phyloP scores from a whole-genome alignment of 2,113 vertebrate species.

The Phrynocephalus versicolor region DNA sequence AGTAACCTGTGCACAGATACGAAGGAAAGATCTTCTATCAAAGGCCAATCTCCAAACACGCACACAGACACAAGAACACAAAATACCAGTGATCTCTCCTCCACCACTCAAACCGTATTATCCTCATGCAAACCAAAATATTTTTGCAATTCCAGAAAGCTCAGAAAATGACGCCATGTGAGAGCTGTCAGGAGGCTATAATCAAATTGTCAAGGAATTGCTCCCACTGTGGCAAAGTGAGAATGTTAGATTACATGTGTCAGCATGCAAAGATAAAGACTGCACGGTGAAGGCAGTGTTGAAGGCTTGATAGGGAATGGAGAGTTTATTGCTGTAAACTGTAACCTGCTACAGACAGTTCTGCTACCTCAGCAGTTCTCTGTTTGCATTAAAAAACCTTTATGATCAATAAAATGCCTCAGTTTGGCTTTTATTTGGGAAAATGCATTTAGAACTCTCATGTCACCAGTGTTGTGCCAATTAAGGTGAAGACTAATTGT shows the following conservation, averaged over 20 bases:
- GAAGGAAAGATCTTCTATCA: constrained; percentile 57
- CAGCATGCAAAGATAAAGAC: constrained; percentile 73
- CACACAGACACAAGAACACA: background rate
- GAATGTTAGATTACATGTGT: constrained; percentile 77
- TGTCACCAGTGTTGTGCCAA: constrained; percentile 42
- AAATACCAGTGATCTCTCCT: constrained; percentile 43
- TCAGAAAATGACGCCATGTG: constrained; percentile 66
- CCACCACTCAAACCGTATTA: constrained; percentile 47
- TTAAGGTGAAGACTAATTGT: constrained; percentile 65
- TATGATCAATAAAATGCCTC: constrained; percentile 66
- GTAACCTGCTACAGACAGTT: constrained; percentile 59
- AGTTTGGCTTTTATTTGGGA: constrained; percentile 58
- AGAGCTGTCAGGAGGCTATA: constrained; percentile 75
- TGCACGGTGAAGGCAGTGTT: constrained; percentile 55
- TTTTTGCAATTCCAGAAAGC: constrained; percentile 71
- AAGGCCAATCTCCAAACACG: constrained; percentile 67
- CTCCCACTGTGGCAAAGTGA: constrained; percentile 72
- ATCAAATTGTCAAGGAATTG: constrained; percentile 80
- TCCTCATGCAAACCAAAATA: constrained; percentile 78
- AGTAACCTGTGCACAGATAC: constrained; percentile 53
- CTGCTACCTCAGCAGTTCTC: constrained; percentile 68
- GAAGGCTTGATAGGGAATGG: constrained; percentile 65
- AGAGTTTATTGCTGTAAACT: constrained; percentile 54
- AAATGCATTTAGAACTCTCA: constrained; percentile 44
- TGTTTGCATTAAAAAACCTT: constrained; percentile 63